These are phyloP conservation scores for Geococcyx californianus DNA, from an alignment of 2,113 vertebrate species.

Conservation along the genomic window DNA sequence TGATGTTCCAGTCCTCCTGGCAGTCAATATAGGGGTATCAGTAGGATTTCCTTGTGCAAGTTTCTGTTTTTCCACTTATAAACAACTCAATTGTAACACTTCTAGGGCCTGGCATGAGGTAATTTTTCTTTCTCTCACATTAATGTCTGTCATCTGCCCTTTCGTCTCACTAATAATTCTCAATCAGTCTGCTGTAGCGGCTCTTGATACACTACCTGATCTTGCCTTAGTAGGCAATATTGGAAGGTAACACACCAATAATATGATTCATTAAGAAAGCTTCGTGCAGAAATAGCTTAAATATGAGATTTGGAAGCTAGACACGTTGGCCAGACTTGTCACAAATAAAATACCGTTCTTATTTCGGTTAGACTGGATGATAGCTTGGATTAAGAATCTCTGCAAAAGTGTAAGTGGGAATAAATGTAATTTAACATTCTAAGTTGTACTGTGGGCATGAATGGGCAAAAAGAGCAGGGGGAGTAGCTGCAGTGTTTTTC, in stretches of 20 bases:
- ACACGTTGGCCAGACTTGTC: neutral
- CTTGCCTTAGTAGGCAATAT: neutral
- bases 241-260: neutral
- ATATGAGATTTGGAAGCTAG: neutral
- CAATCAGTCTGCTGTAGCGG: neutral
- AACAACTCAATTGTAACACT: neutral
- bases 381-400: neutral
- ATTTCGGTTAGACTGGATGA: neutral
- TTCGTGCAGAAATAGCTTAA: neutral
- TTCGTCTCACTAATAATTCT: neutral
- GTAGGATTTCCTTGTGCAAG: neutral
- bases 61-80: neutral
- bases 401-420: neutral
- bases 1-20: neutral
- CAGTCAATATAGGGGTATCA: neutral
- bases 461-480: neutral
- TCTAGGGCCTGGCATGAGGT: neutral
- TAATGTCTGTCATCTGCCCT: conserved; percentile 27
- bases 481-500: neutral
- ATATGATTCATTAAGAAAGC: neutral
- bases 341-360: neutral
- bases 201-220: neutral
- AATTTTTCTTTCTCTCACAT: conserved; percentile 7
- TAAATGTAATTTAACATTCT: neutral
- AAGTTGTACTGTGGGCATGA: neutral